phyloP scores from a whole-genome alignment of 2,888 invertebrate genomes.

The Ligdia adustata region DNA sequence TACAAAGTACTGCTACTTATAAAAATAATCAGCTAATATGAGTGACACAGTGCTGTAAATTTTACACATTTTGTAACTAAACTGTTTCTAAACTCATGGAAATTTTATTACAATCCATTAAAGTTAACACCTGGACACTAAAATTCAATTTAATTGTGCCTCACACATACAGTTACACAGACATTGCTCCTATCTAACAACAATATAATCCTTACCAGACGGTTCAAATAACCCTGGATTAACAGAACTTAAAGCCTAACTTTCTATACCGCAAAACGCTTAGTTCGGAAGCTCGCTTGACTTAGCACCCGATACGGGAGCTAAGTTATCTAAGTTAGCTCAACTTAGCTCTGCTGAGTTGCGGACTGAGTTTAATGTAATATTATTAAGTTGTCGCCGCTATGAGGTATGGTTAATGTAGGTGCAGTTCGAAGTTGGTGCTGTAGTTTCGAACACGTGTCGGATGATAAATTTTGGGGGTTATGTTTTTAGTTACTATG shows the following conservation, averaged over 20 bases:
- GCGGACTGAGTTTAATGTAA: conserved; percentile 67
- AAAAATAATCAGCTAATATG: too few relatives aligned
- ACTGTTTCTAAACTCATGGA: too few relatives aligned
- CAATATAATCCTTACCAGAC: conserved; percentile 5
- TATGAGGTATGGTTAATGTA: conserved; percentile 40
- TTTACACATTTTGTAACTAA: too few relatives aligned
- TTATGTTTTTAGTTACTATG: too few relatives aligned
- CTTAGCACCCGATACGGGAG: conserved; percentile 73
- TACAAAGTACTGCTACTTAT: too few relatives aligned
- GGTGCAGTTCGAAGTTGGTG: conserved; percentile 2
- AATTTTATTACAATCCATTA: too few relatives aligned
- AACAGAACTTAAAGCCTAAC: conserved; percentile 52
- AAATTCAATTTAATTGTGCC: too few relatives aligned
- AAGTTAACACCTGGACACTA: too few relatives aligned
- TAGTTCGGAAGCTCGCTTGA: conserved; percentile 68
- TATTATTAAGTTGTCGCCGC: conserved; percentile 63
- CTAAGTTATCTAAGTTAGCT: conserved; percentile 72
- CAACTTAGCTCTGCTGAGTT: conserved; percentile 55
- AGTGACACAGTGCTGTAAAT: too few relatives aligned
- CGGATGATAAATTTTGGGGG: too few relatives aligned
- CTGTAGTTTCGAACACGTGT: conserved; percentile 2
- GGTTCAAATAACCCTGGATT: conserved; percentile 18
- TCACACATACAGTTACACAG: not conserved
- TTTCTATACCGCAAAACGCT: conserved; percentile 65
- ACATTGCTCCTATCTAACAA: not conserved